phyloP scores from a whole-genome alignment of 2,797 vertebrate species.

The Aeoliscus strigatus region DNA sequence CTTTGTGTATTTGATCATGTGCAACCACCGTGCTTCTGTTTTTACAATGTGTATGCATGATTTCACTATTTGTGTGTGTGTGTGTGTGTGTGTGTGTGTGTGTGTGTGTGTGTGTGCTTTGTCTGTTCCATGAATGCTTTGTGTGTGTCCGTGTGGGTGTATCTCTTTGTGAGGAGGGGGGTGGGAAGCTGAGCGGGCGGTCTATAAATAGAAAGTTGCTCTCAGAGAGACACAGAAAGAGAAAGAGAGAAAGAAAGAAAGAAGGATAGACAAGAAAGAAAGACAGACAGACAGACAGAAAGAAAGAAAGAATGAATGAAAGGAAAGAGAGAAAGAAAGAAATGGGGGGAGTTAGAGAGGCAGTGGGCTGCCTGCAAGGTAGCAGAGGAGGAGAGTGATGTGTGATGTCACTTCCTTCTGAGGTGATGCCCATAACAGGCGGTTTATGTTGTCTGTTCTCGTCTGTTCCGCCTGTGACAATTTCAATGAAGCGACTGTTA shows the following conservation, averaged over 20 bases:
- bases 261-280: slow-evolving; percentile 35
- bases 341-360: slow-evolving; percentile 6
- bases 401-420: slow-evolving; percentile 41
- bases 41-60: slow-evolving; percentile 13
- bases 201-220: slow-evolving; percentile 74
- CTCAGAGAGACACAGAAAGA: slow-evolving; percentile 44
- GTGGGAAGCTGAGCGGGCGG: slow-evolving; percentile 57
- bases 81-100: slow-evolving; percentile 2
- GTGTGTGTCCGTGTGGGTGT: slow-evolving; percentile 48
- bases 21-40: neutral
- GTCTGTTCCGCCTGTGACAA: neutral
- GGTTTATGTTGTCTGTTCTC: slow-evolving; percentile 5
- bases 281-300: slow-evolving; percentile 20
- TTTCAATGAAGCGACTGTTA: neutral
- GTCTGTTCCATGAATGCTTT: slow-evolving; percentile 41
- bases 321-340: neutral
- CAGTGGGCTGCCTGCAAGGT: slow-evolving; percentile 5
- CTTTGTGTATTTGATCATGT: slow-evolving; percentile 6
- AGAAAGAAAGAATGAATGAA: neutral
- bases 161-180: slow-evolving; percentile 55
- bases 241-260: slow-evolving; percentile 36
- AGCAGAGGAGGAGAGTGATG: slow-evolving; percentile 38
- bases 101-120: slow-evolving; percentile 3
- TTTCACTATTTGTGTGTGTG: slow-evolving; percentile 1
- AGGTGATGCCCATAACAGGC: slow-evolving; percentile 34